Evolutionary conservation across 2,113 vertebrate species (phyloP).

Genomic region (Uria lomvia): DNA sequence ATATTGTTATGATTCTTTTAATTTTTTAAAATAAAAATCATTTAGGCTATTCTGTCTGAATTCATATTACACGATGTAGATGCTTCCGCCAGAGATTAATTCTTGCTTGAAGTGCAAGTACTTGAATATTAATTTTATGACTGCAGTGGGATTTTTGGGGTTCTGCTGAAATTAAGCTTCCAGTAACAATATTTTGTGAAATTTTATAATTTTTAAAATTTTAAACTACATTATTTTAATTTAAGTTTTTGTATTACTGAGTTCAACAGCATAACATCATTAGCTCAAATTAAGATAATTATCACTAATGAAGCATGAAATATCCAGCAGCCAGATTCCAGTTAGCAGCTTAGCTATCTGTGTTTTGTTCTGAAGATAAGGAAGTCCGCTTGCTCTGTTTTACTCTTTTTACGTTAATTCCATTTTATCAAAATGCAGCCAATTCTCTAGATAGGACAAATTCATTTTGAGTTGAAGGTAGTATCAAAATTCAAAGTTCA

Average conservation of each 20-base stretch:
- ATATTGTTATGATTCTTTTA: not conserved
- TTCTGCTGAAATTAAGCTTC: not conserved
- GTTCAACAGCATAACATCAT: not conserved
- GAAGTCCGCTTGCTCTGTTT: not conserved
- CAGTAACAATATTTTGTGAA: not conserved
- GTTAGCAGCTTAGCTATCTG: not conserved
- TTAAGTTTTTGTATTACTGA: not conserved
- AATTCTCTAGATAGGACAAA: not conserved
- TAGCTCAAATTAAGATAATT: not conserved
- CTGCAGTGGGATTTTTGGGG: not conserved
- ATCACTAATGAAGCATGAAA: not conserved
- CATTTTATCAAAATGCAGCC: not conserved
- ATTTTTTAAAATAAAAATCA: not conserved
- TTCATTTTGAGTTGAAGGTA: not conserved
- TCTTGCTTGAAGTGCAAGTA: not conserved
- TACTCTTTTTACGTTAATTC: not conserved
- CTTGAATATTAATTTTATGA: not conserved
- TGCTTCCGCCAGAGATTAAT: not conserved
- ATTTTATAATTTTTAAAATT: not conserved
- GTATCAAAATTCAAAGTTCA: not conserved
- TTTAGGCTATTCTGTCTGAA: not conserved
- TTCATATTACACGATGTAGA: not conserved
- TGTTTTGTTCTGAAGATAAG: not conserved
- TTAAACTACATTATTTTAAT: not conserved
- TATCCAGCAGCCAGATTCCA: not conserved